Percentiles rank a stretch among this genome's conserved stretches.
These are phyloP conservation scores for Fulica atra DNA, from an alignment of 2,113 vertebrate species.

Conservation along the genomic window DNA sequence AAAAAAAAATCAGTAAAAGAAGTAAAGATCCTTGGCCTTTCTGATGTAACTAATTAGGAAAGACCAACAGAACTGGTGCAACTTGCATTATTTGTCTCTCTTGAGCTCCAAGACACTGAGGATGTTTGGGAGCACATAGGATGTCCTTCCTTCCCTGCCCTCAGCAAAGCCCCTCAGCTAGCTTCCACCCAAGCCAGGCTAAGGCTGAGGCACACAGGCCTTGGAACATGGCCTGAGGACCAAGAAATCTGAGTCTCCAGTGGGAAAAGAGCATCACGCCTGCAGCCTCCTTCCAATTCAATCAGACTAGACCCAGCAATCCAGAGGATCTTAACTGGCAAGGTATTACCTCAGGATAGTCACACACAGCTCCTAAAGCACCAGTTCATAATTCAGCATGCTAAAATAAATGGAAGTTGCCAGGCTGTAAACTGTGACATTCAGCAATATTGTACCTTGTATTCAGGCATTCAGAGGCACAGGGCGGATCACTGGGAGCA, in stretches of 20 bases:
- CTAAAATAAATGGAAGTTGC: slow-evolving; percentile 47
- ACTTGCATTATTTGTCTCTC: background rate
- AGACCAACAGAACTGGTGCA: background rate
- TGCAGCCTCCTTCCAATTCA: slow-evolving; percentile 39
- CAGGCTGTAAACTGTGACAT: slow-evolving; percentile 37
- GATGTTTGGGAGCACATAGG: background rate
- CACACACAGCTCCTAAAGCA: background rate
- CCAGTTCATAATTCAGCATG: background rate
- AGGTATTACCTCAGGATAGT: slow-evolving; percentile 11
- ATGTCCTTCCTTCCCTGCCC: background rate
- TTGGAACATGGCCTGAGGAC: background rate
- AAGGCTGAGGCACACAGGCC: background rate
- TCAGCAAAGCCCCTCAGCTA: background rate
- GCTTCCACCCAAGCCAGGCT: background rate
- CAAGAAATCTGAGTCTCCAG: background rate
- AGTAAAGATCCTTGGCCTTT: background rate
- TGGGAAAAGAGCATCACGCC: background rate
- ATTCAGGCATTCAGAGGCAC: background rate
- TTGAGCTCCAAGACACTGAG: background rate
- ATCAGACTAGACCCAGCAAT: slow-evolving; percentile 8
- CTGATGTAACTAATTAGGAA: background rate
- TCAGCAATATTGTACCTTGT: background rate
- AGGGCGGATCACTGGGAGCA: background rate
- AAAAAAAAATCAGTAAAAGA: background rate
- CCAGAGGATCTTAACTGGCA: slow-evolving; percentile 7